A percentile compares a stretch with the other conserved stretches of the same genome.
These are phyloP conservation scores for Cygnus buccinator DNA, from an alignment of 2,113 vertebrate species.

Conservation along the genomic window DNA sequence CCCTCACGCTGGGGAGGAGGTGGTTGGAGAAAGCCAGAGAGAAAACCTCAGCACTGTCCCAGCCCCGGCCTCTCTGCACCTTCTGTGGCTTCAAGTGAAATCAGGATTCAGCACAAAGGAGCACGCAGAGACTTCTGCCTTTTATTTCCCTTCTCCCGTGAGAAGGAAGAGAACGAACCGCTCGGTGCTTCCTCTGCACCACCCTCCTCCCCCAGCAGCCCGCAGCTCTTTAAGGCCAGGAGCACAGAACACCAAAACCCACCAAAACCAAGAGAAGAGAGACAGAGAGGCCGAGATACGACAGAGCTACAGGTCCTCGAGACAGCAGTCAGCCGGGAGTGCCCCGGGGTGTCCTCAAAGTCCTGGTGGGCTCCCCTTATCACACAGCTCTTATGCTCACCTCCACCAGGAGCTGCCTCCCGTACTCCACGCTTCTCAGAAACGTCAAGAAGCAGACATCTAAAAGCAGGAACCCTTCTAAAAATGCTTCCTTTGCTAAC, in stretches of 20 bases:
- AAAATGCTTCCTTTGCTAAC: background rate
- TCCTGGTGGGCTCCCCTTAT: accelerated
- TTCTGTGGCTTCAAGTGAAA: too few species aligned
- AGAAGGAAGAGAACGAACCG: background rate
- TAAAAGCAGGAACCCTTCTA: background rate
- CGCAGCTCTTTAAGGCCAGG: background rate
- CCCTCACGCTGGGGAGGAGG: background rate
- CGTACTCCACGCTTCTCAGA: background rate
- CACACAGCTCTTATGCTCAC: accelerated
- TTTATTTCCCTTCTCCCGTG: background rate
- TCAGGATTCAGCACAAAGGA: background rate
- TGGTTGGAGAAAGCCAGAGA: background rate
- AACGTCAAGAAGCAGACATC: accelerated
- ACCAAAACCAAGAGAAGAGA: background rate
- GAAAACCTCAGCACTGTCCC: background rate
- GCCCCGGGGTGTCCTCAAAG: background rate
- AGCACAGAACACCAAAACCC: background rate
- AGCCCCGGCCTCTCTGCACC: background rate
- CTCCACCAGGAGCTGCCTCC: background rate
- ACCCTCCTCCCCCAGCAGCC: background rate
- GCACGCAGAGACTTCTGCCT: background rate
- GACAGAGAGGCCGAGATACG: background rate
- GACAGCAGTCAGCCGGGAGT: background rate
- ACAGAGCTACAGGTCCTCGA: accelerated
- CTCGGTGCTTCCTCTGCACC: background rate